Evolutionary conservation across 2,797 vertebrate species (phyloP), one percentile per base, ranked within the genome.

Genomic region (Anolis apletophallus): DNA sequence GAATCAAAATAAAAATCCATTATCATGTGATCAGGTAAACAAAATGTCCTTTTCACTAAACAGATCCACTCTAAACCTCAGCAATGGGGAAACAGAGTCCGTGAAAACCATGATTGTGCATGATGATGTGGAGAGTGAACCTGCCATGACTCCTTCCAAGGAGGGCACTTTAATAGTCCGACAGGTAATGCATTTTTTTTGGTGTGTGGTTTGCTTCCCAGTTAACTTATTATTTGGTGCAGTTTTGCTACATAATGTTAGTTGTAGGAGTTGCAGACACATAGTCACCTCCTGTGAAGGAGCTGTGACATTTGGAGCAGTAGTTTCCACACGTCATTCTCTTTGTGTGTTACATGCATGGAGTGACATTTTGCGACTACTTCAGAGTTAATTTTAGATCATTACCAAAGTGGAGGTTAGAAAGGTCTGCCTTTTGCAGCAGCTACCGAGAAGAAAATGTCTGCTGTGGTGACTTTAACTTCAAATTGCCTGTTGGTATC

Each of bases 51-150:
- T 84, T 88, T 93, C 21, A 79, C 83, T 83, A 80, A 83, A 71
- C 84, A 97, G 97, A 92, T 97, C 97, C n/a, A 96, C 96, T 36
- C 77, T 97, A 91, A 98, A 98, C 92, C 94, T 99, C 94, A 99
- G 98, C 94, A 99, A 99, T 17, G 98, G 99, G 36, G 99, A 99
- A 95, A 98, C 98, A 0, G 98, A 98, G 90, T 99, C 98, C 0
- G 98, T 98, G 91, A 99, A 99, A 95, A 99, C 98, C 9, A 98
- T 99, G 98, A 98, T 99, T 0, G 98, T 99, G 81, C 98, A 98
- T 46, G 98, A 99, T 0, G 98, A 99, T 40, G 97, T 97, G 16
- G 98, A 99, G 92, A 98, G 97, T 78, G 98, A 99, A n/a, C 97
- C 97, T 2, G 97, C 97, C 52, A 97, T 98, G 91, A 98, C 97